Conservation (phyloP, 2,888 invertebrate species). For the Nephrotoma appendiculata region DNA sequence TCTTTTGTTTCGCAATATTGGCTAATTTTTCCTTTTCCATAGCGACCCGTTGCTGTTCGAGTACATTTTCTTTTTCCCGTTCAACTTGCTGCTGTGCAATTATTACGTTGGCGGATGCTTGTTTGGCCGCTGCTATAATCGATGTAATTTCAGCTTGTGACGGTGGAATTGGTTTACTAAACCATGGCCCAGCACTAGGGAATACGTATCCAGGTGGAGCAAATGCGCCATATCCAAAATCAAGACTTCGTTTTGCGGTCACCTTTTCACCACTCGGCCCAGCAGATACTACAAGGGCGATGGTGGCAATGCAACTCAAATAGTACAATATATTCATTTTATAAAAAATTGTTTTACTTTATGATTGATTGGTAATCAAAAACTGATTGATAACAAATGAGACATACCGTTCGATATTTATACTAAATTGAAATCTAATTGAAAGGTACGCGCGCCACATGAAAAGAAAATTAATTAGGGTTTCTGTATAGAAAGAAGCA, state of each 20-base stretch:
- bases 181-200: background rate
- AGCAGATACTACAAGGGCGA: background rate
- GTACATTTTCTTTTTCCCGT: slow-evolving; percentile 54
- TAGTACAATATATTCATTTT: background rate
- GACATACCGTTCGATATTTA: background rate
- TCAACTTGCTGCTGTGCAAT: slow-evolving; percentile 59
- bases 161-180: slow-evolving; percentile 17
- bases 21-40: slow-evolving; percentile 61
- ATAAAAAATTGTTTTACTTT: background rate
- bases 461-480: background rate
- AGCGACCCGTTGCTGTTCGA: slow-evolving; percentile 56
- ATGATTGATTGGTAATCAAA: background rate
- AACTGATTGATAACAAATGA: background rate
- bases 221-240: background rate
- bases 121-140: slow-evolving; percentile 58
- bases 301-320: background rate
- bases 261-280: background rate
- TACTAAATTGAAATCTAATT: background rate
- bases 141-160: slow-evolving; percentile 53
- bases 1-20: slow-evolving; percentile 43
- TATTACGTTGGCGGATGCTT: slow-evolving; percentile 53
- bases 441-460: background rate
- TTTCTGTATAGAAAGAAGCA: background rate
- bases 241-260: background rate
- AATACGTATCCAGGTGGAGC: background rate